Conservation (phyloP, 2,797 vertebrate species). For the Adelosebastes latens region DNA sequence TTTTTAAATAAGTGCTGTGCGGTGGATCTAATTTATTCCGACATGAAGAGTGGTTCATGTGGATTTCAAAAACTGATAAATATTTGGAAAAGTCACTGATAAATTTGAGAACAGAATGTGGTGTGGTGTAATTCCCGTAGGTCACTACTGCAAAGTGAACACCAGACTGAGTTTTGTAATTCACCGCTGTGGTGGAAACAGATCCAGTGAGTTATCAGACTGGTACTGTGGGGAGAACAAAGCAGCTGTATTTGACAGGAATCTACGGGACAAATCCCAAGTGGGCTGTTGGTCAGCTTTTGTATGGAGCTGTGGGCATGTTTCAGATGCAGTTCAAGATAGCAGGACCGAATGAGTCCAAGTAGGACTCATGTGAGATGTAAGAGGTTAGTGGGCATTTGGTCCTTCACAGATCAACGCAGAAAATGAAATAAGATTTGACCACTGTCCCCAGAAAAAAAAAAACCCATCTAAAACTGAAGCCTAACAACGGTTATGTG, state of each 20-base stretch:
- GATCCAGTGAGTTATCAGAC: neutral
- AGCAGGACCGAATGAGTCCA: neutral
- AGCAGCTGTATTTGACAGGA: neutral
- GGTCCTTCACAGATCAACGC: neutral
- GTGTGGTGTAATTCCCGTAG: neutral
- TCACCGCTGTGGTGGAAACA: neutral
- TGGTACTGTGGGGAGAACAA: constrained; percentile 14
- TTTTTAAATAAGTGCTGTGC: too few relatives aligned
- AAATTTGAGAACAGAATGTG: too few relatives aligned
- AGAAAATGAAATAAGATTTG: neutral
- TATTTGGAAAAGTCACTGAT: too few relatives aligned
- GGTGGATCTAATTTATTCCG: too few relatives aligned
- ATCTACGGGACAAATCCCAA: constrained; percentile 20
- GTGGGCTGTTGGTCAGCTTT: neutral
- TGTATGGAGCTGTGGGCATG: neutral
- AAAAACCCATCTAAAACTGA: neutral
- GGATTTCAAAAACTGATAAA: too few relatives aligned
- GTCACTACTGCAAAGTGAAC: neutral
- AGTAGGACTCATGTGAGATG: neutral
- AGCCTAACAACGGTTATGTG: neutral
- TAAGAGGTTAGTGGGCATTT: neutral
- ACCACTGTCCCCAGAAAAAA: neutral
- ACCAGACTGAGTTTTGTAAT: neutral
- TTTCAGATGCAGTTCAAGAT: constrained; percentile 14
- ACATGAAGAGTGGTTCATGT: too few relatives aligned